Percentiles rank a stretch among this genome's conserved stretches.
These are phyloP conservation scores for Lepidocyrtoides sp. DNA, from an alignment of 2,888 invertebrate species.

Conservation along the genomic window DNA sequence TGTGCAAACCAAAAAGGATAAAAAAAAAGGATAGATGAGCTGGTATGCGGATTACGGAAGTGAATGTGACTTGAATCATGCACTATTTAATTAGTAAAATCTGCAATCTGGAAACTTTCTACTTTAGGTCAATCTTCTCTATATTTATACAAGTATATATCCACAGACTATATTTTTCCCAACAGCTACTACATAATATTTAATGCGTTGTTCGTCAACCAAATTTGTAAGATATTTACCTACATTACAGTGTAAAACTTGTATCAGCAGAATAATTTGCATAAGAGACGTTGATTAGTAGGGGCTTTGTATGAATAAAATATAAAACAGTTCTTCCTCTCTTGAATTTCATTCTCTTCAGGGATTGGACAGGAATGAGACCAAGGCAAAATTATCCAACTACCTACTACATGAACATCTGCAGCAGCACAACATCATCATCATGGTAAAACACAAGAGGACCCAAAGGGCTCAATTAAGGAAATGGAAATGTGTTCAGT, in stretches of 20 bases:
- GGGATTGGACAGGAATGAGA: background rate
- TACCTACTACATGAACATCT: too few relatives aligned
- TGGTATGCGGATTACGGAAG: background rate
- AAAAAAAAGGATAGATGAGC: background rate
- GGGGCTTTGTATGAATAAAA: background rate
- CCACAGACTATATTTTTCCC: too few relatives aligned
- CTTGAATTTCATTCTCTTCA: background rate
- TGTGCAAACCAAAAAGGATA: background rate
- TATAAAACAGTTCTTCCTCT: background rate
- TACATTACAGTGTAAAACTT: background rate
- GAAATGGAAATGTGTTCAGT: constrained; percentile 44
- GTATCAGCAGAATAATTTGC: background rate
- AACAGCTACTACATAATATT: too few relatives aligned
- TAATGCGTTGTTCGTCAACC: too few relatives aligned
- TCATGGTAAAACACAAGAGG: constrained; percentile 13
- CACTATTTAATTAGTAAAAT: background rate
- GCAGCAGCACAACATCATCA: too few relatives aligned
- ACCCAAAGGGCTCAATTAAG: constrained; percentile 65
- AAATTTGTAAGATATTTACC: background rate
- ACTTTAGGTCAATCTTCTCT: too few relatives aligned
- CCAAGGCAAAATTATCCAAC: background rate
- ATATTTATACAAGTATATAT: too few relatives aligned
- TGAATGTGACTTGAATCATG: background rate
- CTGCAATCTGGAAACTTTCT: background rate
- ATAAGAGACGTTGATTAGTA: background rate